Conservation (phyloP, 2,888 invertebrate species). For the Dryococelus australis region DNA sequence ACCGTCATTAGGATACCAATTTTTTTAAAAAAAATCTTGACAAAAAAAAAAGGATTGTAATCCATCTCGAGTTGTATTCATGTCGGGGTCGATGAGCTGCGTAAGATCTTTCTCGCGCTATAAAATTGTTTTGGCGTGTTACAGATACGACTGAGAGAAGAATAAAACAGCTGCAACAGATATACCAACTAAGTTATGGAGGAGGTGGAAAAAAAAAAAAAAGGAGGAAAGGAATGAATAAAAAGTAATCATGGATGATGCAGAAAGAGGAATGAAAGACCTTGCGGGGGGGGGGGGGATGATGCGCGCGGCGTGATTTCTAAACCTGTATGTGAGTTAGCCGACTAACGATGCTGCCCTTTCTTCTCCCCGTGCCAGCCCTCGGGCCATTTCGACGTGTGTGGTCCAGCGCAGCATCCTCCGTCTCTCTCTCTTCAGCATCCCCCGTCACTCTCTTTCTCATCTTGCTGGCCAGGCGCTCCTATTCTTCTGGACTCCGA, state of each 20-base stretch:
- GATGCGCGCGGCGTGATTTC: constrained; percentile 3
- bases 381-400: constrained; percentile 30
- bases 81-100: neutral
- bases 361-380: neutral
- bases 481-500: neutral
- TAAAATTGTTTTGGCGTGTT: neutral
- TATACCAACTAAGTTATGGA: neutral
- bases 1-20: no score
- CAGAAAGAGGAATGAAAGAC: neutral
- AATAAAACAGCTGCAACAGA: constrained; percentile 8
- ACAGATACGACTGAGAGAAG: neutral
- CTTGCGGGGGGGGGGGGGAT: neutral
- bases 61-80: no score
- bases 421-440: constrained; percentile 16
- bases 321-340: constrained; percentile 16
- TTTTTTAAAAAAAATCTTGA: no score
- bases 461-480: neutral
- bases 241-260: constrained; percentile 28
- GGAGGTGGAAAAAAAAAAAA: neutral
- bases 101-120: neutral
- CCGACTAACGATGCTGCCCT: constrained; percentile 16
- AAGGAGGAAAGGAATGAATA: constrained; percentile 20
- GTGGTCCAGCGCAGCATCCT: constrained; percentile 30
- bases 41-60: no score
- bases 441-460: no score